phyloP scores from a whole-genome alignment of 2,113 vertebrate species.

The Copsychus sechellarum region DNA sequence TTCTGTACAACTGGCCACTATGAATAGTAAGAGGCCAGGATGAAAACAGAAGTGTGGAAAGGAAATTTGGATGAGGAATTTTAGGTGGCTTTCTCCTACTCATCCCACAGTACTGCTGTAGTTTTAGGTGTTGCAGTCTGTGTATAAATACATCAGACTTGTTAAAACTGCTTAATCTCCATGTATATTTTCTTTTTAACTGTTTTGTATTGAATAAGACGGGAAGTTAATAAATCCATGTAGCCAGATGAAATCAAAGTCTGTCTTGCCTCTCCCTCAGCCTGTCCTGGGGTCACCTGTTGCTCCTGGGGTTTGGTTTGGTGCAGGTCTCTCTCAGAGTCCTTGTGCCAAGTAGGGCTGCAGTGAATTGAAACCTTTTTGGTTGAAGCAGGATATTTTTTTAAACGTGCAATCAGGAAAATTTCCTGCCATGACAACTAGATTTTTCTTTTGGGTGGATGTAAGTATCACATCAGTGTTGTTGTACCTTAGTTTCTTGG shows the following conservation, averaged over 20 bases:
- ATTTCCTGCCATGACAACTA: neutral
- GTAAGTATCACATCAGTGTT: neutral
- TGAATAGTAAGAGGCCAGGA: neutral
- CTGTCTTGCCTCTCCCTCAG: neutral
- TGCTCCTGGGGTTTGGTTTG: neutral
- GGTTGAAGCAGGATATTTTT: neutral
- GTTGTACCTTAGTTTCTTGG: neutral
- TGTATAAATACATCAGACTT: neutral
- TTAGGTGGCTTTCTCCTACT: neutral
- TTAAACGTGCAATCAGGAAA: neutral
- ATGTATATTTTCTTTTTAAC: neutral
- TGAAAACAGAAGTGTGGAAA: neutral
- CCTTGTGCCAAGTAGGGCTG: neutral
- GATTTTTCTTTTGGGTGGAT: neutral
- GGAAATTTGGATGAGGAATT: neutral
- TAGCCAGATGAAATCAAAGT: neutral
- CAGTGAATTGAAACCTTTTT: neutral
- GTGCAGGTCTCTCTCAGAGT: neutral
- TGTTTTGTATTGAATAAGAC: neutral
- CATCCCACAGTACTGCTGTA: neutral
- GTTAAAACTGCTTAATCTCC: neutral
- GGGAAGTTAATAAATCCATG: neutral
- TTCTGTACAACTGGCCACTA: accelerated
- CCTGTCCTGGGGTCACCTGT: neutral
- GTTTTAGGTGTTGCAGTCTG: accelerated